Conservation (phyloP, 2,113 vertebrate genomes). For the Tautogolabrus adspersus region DNA sequence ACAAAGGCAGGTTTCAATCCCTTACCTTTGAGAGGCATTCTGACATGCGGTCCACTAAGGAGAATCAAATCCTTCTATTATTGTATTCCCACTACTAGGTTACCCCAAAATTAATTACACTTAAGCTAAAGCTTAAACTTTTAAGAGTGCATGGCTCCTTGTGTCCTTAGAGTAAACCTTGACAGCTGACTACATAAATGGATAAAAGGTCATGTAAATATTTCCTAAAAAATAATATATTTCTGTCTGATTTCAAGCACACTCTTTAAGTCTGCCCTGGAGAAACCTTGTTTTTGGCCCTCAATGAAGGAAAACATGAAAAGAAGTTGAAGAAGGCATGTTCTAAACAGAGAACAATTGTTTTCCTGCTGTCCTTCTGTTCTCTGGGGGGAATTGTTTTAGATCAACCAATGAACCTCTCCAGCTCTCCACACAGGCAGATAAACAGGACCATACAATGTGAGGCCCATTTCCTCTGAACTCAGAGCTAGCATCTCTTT, state of each 20-base stretch:
- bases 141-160: too few relatives aligned
- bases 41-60: too few relatives aligned
- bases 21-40: too few relatives aligned
- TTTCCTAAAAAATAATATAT: too few relatives aligned
- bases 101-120: too few relatives aligned
- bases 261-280: too few relatives aligned
- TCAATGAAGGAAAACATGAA: slow-evolving; percentile 26
- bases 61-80: too few relatives aligned
- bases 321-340: slow-evolving; percentile 15
- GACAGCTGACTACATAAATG: neutral
- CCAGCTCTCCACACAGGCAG: slow-evolving; percentile 3
- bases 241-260: too few relatives aligned
- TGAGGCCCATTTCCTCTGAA: slow-evolving; percentile 60
- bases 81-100: too few relatives aligned
- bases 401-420: neutral
- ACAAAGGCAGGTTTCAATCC: too few relatives aligned
- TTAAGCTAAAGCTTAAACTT: too few relatives aligned
- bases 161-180: neutral
- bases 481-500: slow-evolving; percentile 61
- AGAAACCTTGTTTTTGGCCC: neutral
- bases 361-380: slow-evolving; percentile 50
- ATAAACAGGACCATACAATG: slow-evolving; percentile 75
- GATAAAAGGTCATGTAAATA: too few relatives aligned
- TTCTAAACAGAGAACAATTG: slow-evolving; percentile 11
- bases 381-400: slow-evolving; percentile 46